A percentile compares a stretch with the other conserved stretches of the same genome.
phyloP scores from a whole-genome alignment of 2,888 invertebrate genomes.

The Metopia argyrocephala region DNA sequence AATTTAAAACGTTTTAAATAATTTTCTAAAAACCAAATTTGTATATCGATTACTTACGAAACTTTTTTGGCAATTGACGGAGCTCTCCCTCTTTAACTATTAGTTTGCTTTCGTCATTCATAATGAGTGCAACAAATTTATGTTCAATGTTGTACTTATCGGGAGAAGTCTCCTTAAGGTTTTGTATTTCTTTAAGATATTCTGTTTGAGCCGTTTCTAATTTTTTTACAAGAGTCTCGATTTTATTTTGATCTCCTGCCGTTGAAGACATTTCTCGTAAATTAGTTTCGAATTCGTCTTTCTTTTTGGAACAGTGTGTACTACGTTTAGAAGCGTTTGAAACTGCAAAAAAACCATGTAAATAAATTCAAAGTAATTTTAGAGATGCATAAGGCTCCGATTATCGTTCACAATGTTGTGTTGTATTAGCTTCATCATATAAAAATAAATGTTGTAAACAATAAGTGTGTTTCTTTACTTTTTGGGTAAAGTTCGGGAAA shows the following conservation, averaged over 20 bases:
- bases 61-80: conserved; percentile 62
- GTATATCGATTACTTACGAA: conserved; percentile 65
- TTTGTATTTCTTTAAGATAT: conserved; percentile 63
- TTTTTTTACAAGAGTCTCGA: conserved; percentile 56
- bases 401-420: too few relatives aligned
- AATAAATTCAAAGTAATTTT: not conserved
- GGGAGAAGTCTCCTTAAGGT: not conserved
- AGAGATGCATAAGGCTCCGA: not conserved
- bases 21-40: not conserved
- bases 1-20: not conserved
- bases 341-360: conserved; percentile 17
- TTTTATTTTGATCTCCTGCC: conserved; percentile 64
- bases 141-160: conserved; percentile 48
- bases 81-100: conserved; percentile 65
- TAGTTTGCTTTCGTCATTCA: conserved; percentile 63
- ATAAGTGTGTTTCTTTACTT: too few relatives aligned
- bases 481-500: too few relatives aligned
- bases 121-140: conserved; percentile 66
- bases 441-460: too few relatives aligned
- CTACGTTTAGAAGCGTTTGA: conserved; percentile 58
- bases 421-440: too few relatives aligned
- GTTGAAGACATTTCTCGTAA: conserved; percentile 58
- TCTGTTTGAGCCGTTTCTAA: conserved; percentile 64
- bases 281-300: conserved; percentile 21
- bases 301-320: conserved; percentile 10